These are phyloP conservation scores for Bombus consobrinus DNA, from an alignment of 1,140 invertebrate species.

Conservation along the genomic window DNA sequence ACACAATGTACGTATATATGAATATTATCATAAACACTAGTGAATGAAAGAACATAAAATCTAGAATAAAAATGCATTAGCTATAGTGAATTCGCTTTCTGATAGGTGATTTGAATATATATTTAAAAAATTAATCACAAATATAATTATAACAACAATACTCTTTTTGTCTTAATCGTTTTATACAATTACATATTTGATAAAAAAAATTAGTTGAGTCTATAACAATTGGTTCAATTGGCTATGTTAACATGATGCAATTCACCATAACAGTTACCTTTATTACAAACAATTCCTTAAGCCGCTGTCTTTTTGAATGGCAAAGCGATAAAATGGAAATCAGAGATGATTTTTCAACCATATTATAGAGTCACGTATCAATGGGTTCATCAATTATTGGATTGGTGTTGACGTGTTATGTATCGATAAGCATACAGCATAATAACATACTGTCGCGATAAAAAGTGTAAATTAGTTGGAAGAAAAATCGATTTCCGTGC, in stretches of 20 bases:
- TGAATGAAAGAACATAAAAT: background rate
- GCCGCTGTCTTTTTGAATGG: background rate
- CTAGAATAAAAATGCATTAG: background rate
- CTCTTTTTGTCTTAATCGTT: too few species aligned
- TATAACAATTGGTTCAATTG: background rate
- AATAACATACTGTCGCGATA: background rate
- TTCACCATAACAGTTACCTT: background rate
- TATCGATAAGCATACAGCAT: background rate
- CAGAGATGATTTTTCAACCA: background rate
- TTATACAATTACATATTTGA: too few species aligned
- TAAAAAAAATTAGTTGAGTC: too few species aligned
- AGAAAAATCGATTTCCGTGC: conserved; percentile 13
- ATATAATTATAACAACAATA: background rate
- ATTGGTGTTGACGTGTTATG: background rate
- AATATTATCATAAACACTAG: too few species aligned
- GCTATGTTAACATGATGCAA: background rate
- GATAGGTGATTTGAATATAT: background rate
- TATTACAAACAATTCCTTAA: too few species aligned
- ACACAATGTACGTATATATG: too few species aligned
- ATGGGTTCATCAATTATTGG: background rate
- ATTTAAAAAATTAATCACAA: background rate
- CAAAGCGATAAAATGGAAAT: background rate
- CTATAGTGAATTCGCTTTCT: too few species aligned
- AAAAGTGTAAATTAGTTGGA: background rate
- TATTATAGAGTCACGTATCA: background rate